Evolutionary conservation across 2,113 vertebrate genomes (phyloP).

Genomic region (Ibidorhyncha struthersii): DNA sequence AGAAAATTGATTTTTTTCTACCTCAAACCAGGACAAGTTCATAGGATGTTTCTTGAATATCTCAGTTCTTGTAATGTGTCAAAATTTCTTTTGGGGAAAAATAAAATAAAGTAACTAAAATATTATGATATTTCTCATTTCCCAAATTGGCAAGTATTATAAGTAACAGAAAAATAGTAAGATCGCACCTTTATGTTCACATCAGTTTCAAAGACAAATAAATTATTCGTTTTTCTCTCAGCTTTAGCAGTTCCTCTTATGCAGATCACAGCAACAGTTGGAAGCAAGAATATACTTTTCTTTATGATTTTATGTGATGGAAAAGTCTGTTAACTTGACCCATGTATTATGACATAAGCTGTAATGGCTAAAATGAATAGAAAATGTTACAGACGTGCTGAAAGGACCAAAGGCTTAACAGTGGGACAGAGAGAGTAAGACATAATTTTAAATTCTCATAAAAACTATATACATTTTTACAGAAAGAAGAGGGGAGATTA

Average conservation of each 20-base stretch:
- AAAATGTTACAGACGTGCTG: not conserved
- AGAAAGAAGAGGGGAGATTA: not conserved
- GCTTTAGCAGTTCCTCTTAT: not conserved
- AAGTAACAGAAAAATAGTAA: not conserved
- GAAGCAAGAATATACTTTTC: not conserved
- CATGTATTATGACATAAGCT: not conserved
- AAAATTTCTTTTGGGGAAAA: not conserved
- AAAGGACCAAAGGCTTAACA: not conserved
- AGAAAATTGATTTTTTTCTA: not conserved
- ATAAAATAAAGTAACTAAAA: not conserved
- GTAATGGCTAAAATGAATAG: not conserved
- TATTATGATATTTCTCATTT: not conserved
- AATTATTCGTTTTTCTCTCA: not conserved
- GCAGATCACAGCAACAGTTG: not conserved
- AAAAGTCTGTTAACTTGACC: not conserved
- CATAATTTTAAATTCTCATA: not conserved
- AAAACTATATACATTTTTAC: not conserved
- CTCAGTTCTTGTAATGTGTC: not conserved
- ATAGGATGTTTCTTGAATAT: not conserved
- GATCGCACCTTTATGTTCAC: not conserved
- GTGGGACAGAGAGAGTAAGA: not conserved
- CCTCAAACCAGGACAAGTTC: not conserved
- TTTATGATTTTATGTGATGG: not conserved
- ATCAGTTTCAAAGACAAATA: not conserved
- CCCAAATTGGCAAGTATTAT: not conserved